A percentile compares a stretch with the other conserved stretches of the same genome.
These are phyloP conservation scores for Ferrisia virgata DNA, from an alignment of 2,888 invertebrate genomes.

Conservation along the genomic window DNA sequence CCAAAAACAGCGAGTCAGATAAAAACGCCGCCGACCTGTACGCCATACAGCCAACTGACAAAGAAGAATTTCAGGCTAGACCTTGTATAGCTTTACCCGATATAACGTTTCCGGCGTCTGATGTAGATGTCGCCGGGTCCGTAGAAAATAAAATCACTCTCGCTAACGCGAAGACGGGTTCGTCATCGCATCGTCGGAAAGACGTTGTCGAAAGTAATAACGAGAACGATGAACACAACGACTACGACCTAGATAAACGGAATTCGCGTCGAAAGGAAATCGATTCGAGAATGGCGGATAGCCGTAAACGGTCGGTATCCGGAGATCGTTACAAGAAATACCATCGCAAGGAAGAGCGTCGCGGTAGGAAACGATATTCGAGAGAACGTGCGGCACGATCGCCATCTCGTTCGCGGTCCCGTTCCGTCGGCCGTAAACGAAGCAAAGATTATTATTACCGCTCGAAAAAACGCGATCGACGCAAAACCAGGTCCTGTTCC, in stretches of 20 bases:
- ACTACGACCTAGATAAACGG: not conserved
- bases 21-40: not conserved
- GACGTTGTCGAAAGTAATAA: not conserved
- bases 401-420: not conserved
- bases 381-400: not conserved
- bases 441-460: not conserved
- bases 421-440: constrained; percentile 24
- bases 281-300: not conserved
- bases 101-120: not conserved
- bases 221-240: not conserved
- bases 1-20: not conserved
- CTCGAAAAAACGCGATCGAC: constrained; percentile 6
- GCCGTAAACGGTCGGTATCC: not conserved
- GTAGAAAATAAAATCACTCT: not conserved
- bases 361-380: not conserved
- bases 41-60: not conserved
- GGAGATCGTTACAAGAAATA: constrained; percentile 3
- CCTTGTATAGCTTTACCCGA: constrained; percentile 35
- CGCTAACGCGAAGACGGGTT: not conserved
- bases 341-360: not conserved
- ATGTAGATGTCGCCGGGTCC: not conserved
- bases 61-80: constrained; percentile 31
- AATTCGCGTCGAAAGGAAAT: not conserved
- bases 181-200: not conserved
- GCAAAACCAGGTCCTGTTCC: not conserved